Evolutionary conservation across 2,888 invertebrate genomes (phyloP), one percentile per base, ranked within the genome.

Genomic region (Lasioglossum villosulum): DNA sequence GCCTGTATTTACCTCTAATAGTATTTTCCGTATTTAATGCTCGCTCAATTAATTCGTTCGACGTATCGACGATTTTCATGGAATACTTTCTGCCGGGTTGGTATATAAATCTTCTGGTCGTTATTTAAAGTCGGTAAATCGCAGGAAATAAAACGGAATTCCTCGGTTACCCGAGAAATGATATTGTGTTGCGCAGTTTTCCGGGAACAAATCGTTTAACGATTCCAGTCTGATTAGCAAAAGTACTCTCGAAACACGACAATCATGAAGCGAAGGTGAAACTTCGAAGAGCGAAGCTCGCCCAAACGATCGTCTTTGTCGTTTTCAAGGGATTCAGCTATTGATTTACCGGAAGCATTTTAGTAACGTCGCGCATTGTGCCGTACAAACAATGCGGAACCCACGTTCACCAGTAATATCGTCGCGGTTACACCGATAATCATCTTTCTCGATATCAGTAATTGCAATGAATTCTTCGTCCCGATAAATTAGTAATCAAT

Each of bases 401-500:
- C 68, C 72, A 27, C n/a, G 63, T 75, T 56, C 39, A n/a, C 42
- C 56, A 12, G 56, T n/a, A 72, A 76, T 82, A 68, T 79, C 63
- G 76, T 30, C 14, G 27, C 34, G 27, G 68, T 73, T 77, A 56
- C 71, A 37, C 45, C 70, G 82, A 79, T 82, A 82, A 82, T 86
- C 80, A 80, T 83, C 76, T 79, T 82, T 80, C 80, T 77, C 82
- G 73, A 78, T 80, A 75, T 78, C 83, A 78, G 82, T 72, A 78
- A 80, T 86, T 80, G 78, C 80, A 80, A 78, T 87, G 79, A 79
- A 82, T 80, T 80, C 83, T 86, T 82, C 78, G 48, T 5, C 39
- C 76, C 79, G 80, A 80, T 83, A 78, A 87, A 83, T 87, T 82
- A 86, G 45, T 82, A 82, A 87, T 86, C 86, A 87, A 75, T 80